A percentile compares a stretch with the other conserved stretches of the same genome.
Evolutionary conservation across 2,888 invertebrate genomes (phyloP).

Genomic region (Chaitophorus viminalis): DNA sequence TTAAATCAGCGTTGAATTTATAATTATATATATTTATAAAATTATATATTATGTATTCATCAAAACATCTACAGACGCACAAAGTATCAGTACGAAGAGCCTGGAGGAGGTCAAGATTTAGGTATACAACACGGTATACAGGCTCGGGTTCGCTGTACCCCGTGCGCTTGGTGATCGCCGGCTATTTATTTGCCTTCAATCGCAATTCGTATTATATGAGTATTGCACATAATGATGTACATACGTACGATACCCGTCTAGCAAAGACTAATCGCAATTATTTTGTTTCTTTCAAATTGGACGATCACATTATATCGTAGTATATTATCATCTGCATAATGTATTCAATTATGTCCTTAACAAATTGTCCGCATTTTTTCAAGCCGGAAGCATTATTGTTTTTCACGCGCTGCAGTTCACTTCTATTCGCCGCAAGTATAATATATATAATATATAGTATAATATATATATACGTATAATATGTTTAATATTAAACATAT

Average conservation of each 20-base stretch:
- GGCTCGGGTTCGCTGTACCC: background rate
- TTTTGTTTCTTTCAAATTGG: background rate
- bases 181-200: background rate
- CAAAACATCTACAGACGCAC: too few species aligned
- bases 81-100: too few species aligned
- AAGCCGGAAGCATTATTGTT: slow-evolving; percentile 1
- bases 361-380: background rate
- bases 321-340: background rate
- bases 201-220: background rate
- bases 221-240: background rate
- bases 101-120: background rate
- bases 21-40: too few species aligned
- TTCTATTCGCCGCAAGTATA: background rate
- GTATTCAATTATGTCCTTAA: background rate
- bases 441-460: too few species aligned
- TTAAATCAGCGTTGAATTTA: too few species aligned
- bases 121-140: too few species aligned
- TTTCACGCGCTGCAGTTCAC: background rate
- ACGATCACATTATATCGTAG: background rate
- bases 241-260: background rate
- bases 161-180: too few species aligned
- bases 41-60: too few species aligned
- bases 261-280: background rate
- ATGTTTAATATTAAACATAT: too few species aligned
- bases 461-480: too few species aligned